phyloP scores from a whole-genome alignment of 1,140 invertebrate genomes.

The Ditylenchus dipsaci region DNA sequence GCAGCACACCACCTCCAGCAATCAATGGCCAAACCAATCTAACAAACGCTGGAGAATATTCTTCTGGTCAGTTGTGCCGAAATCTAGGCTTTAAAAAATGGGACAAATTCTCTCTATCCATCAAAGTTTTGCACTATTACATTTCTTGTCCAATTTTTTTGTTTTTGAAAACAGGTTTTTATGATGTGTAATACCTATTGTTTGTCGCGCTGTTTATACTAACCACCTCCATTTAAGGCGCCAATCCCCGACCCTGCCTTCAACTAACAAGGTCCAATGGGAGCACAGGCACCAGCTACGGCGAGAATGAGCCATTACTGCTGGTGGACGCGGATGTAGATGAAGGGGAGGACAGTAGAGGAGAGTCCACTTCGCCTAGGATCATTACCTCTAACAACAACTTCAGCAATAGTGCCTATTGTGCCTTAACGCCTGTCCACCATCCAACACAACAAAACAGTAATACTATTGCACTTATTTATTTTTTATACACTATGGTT shows the following conservation, averaged over 20 bases:
- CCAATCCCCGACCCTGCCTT: not conserved
- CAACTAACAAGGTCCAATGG: not conserved
- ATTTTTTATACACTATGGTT: too few species aligned
- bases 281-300: slow-evolving; percentile 13
- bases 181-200: too few species aligned
- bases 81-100: too few species aligned
- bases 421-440: not conserved
- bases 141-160: too few species aligned
- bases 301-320: slow-evolving; percentile 23
- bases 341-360: slow-evolving; percentile 3
- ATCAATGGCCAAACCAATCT: too few species aligned
- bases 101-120: too few species aligned
- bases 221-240: too few species aligned
- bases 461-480: not conserved
- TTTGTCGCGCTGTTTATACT: too few species aligned
- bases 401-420: slow-evolving; percentile 1
- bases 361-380: not conserved
- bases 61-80: too few species aligned
- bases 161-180: too few species aligned
- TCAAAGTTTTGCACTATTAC: too few species aligned
- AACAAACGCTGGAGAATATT: not conserved
- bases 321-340: slow-evolving; percentile 24
- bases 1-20: not conserved
- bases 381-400: slow-evolving; percentile 8
- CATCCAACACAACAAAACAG: not conserved